Base-by-base conservation (phyloP, 2,113 vertebrate genomes). In the Meleagris gallopavo region DNA sequence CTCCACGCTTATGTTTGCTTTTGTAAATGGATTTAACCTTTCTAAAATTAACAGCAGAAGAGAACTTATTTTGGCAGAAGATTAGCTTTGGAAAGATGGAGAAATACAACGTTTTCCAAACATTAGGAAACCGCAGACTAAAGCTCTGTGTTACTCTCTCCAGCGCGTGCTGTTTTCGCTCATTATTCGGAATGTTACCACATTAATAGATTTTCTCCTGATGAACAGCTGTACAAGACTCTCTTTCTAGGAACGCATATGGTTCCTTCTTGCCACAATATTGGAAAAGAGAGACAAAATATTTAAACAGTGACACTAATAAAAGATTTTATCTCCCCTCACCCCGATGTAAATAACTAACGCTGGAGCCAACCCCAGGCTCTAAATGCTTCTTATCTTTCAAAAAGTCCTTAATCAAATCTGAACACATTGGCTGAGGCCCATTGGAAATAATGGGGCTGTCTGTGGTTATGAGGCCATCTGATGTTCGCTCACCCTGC, bases 181-280 rank as follows among this genome's bases (percentile, higher is more conserved):
- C 83, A 29, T 93, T 91, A 96, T 71, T 92, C 88, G 70, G 81
- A 93, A 72, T 72, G 65, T 85, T 93, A 96, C 88, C 91, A 82
- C 71, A 94, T 94, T 95, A 95, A 95, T 95, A 96, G 95, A 91
- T 88, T 87, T 85, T 94, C 84, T 92, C 90, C 76, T 91, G 92
- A 94, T 95, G 78, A 97, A 88, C 9, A 86, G 74, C 80, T 90
- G 85, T 38, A 90, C 69, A 6, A 93, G 52, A 54, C 79, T 90
- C 71, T 92, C 91, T 91, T 94, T 96, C 93, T 95, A 93, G 90
- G 91, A 96, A 95, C 93, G 93, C 95, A 97, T 93, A 94, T 93
- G 93, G 93, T 21, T 93, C 83, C 71, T 83, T 86, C 83, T 93
- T 93, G 86, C 94, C 88, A 95, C 94, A 96, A 94, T 62, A 96